These are phyloP conservation scores for Helicoverpa assulta DNA, from an alignment of 2,888 invertebrate species.

Conservation along the genomic window DNA sequence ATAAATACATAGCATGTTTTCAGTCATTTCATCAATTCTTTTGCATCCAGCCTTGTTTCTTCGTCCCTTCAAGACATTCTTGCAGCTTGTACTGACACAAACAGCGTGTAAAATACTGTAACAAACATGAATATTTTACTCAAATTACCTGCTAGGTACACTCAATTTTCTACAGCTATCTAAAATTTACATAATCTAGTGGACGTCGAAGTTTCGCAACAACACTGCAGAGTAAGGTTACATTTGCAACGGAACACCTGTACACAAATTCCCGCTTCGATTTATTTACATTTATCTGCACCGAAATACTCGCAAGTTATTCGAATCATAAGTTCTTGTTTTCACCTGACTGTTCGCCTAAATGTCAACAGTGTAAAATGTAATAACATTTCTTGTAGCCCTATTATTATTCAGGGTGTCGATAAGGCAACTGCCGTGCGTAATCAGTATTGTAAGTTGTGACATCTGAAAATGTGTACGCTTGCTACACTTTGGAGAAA, in stretches of 20 bases:
- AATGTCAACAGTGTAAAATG: slow-evolving; percentile 50
- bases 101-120: background rate
- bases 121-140: background rate
- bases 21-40: too few relatives aligned
- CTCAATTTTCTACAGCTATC: background rate
- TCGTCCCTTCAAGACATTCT: too few relatives aligned
- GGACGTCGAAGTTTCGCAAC: slow-evolving; percentile 22
- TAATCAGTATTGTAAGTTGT: slow-evolving; percentile 29
- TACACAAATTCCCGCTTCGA: slow-evolving; percentile 37
- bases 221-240: slow-evolving; percentile 14
- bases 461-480: slow-evolving; percentile 31
- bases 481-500: slow-evolving; percentile 27
- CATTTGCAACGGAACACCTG: slow-evolving; percentile 38
- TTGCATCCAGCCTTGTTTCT: too few relatives aligned
- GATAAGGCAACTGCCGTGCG: slow-evolving; percentile 39
- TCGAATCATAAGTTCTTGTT: slow-evolving; percentile 32
- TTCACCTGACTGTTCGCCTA: slow-evolving; percentile 34
- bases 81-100: too few relatives aligned
- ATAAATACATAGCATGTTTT: too few relatives aligned
- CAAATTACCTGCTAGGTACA: background rate
- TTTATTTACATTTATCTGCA: slow-evolving; percentile 40
- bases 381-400: slow-evolving; percentile 45
- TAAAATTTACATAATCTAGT: background rate
- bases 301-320: slow-evolving; percentile 34
- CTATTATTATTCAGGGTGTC: slow-evolving; percentile 54